Evolutionary conservation across 2,888 invertebrate species (phyloP), one percentile per base, ranked within the genome.

Genomic region (Catocala sponsa): DNA sequence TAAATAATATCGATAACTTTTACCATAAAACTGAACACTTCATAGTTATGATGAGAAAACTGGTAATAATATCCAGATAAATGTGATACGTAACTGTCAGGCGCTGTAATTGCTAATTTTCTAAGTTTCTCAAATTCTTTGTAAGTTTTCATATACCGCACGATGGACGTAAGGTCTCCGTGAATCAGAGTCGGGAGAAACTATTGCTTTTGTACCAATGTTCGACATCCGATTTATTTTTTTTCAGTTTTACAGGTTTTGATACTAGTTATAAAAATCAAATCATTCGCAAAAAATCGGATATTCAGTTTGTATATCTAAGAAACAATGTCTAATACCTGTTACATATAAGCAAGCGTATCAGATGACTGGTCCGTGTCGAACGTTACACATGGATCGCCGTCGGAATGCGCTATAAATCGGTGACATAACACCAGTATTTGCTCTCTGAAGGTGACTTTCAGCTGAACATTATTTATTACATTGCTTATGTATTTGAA

Each of bases 371-470:
- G 60, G 64, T 65, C 70, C 62, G 63, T 74, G 63, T 71, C 68
- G 59, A 70, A 52, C 59, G 59, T 56, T 65, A 55, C 75, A 66
- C 62, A 71, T 74, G 69, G 65, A 33, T 43, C 50, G 50, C 42
- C 50, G 53, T 59, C 50, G 73, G 71, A 77, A 78, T 76, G 71
- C 64, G 68, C 46, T 57, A 35, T 71, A 67, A 74, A 67, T 68
- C 58, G 60, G 65, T 79, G 69, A 74, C 70, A 71, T 65, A 65
- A 74, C 65, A 63, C 49, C 53, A 15, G 42, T 38, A 54, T 63
- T 58, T 58, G 53, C 44, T 48, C 55, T 51, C 52, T 68, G 71
- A 74, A 78, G 77, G 72, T 75, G 77, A 76, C 76, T 70, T 79
- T 75, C 64, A 72, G 58, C 54, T 59, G 53, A 49, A 55, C 56